A percentile compares a stretch with the other conserved stretches of the same genome.
Conservation (phyloP, 2,888 invertebrate genomes). For the Caenorhabditis sp. region DNA sequence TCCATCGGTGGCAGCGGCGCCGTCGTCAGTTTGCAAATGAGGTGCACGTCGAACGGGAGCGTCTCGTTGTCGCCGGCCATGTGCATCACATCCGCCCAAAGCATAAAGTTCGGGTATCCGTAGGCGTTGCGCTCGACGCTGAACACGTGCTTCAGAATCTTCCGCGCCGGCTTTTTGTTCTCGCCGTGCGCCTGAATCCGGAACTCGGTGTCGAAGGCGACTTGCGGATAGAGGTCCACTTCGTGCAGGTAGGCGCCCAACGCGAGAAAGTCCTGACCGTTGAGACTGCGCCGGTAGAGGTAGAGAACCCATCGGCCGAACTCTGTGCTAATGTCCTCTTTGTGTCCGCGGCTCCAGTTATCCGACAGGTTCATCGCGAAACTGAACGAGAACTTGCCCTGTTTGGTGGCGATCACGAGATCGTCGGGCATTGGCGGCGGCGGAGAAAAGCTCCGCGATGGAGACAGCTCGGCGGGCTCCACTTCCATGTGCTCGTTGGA, state of each 20-base stretch:
- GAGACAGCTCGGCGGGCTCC: no score
- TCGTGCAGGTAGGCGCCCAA: constrained; percentile 7
- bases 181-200: background rate
- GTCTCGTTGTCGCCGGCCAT: background rate
- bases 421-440: no score
- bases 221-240: background rate
- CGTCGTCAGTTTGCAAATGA: background rate
- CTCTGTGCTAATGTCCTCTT: background rate
- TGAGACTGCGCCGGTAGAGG: background rate
- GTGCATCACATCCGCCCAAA: constrained; percentile 4
- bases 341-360: background rate
- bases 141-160: background rate
- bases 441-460: no score
- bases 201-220: background rate
- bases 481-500: no score
- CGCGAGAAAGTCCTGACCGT: background rate
- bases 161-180: background rate
- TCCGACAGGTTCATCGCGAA: background rate
- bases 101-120: constrained; percentile 23
- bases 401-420: no score
- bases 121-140: background rate
- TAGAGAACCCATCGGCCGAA: constrained; percentile 11
- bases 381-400: background rate
- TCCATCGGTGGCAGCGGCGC: background rate
- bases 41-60: background rate